These are phyloP conservation scores for Corythoichthys intestinalis DNA, from an alignment of 2,113 vertebrate species.

Conservation along the genomic window DNA sequence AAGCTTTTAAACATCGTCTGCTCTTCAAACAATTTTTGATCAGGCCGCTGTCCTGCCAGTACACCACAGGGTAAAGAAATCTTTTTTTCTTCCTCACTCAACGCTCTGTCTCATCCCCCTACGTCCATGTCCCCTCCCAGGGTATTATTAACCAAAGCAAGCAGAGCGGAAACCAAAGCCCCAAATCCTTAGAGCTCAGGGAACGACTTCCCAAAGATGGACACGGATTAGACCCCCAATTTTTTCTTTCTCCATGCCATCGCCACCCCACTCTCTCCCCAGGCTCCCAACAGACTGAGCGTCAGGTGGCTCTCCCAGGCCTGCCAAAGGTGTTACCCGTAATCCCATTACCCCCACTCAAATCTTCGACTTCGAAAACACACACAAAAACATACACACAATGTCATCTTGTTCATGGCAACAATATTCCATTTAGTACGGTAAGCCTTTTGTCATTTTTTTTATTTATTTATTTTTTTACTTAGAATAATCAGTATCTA, in stretches of 20 bases:
- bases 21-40: conserved; percentile 43
- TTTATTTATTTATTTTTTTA: conserved; percentile 21
- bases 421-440: conserved; percentile 50
- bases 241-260: conserved; percentile 55
- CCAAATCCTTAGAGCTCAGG: conserved; percentile 84
- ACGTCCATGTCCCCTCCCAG: conserved; percentile 74
- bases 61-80: conserved; percentile 61
- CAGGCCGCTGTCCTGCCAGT: conserved; percentile 44
- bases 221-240: conserved; percentile 89
- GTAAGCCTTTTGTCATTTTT: conserved; percentile 45
- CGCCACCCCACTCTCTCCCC: conserved; percentile 45
- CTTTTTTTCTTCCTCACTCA: conserved; percentile 61
- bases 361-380: background rate
- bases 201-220: conserved; percentile 98
- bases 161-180: conserved; percentile 83
- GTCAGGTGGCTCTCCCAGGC: conserved; percentile 92
- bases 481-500: conserved; percentile 42
- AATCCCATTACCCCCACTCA: conserved; percentile 88
- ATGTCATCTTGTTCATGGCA: conserved; percentile 43
- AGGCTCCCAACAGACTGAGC: conserved; percentile 89
- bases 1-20: conserved; percentile 34
- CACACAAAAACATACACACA: conserved; percentile 18
- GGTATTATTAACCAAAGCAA: conserved; percentile 95
- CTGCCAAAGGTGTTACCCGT: conserved; percentile 91
- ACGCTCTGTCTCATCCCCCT: conserved; percentile 66